Evolutionary conservation across 2,888 invertebrate genomes (phyloP).

Genomic region (Prionchulus punctatus): DNA sequence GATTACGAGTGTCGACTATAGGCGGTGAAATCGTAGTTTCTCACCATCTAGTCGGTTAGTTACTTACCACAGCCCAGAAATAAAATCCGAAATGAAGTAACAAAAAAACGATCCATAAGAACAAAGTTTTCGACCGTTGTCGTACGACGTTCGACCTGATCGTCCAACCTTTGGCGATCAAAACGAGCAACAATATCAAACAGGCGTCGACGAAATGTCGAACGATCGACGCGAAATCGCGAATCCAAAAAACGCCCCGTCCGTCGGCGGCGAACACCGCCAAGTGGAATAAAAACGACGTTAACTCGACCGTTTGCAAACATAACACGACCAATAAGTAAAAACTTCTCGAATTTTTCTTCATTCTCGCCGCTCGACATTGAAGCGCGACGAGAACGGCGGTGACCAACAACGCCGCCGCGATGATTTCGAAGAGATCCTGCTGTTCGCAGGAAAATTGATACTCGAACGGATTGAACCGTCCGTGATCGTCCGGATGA

Average conservation of each 20-base stretch:
- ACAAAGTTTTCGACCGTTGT: not conserved
- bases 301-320: constrained; percentile 44
- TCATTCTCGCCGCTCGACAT: not conserved
- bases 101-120: constrained; percentile 45
- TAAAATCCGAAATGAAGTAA: constrained; percentile 76
- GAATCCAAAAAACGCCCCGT: constrained; percentile 60
- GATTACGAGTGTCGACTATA: not conserved
- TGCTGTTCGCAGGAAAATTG: constrained; percentile 89
- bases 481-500: constrained; percentile 62
- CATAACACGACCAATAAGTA: constrained; percentile 16
- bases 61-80: constrained; percentile 81
- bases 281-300: constrained; percentile 69
- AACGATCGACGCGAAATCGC: no score
- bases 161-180: constrained; percentile 92
- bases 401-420: constrained; percentile 34
- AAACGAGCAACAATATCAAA: constrained; percentile 74
- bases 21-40: no score
- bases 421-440: constrained; percentile 70
- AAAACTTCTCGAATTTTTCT: not conserved
- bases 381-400: not conserved
- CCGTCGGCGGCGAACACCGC: constrained; percentile 80
- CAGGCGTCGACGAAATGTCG: constrained; percentile 30
- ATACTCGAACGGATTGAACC: constrained; percentile 61
- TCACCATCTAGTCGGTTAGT: no score
- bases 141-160: not conserved